Evolutionary conservation across 2,113 vertebrate species (phyloP), one percentile per base, ranked within the genome.

Genomic region (Rhynchomys soricoides): DNA sequence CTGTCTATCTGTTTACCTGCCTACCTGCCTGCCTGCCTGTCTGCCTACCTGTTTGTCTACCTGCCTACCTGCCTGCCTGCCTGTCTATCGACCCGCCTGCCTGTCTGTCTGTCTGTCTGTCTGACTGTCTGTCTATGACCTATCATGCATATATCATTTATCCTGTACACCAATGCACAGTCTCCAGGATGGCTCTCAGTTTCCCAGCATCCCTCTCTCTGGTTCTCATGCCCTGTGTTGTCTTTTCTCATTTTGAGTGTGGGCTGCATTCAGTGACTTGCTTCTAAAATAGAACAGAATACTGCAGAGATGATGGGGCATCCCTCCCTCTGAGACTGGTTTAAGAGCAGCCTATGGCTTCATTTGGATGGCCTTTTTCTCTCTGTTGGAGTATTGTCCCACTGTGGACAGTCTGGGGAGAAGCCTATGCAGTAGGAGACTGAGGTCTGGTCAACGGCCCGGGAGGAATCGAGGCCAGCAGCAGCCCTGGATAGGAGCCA

Each of bases 11-110:
- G 62, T 10, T 22, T 62, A 0, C 9, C 59, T 62, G 59, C 7
- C 62, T 64, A 1, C 2, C 24, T 64, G 24, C 7, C 59, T 29
- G 24, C 21, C 26, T 64, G 1, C 26, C 26, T 64, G 62, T 2
- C 62, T 64, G 9, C 3, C 24, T 64, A 0, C 13, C 48, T 11
- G 0, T 26, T 3, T 62, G 24, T 0, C 59, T 62, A 2, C 24
- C 59, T 62, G 22, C 24, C 24, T 26, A 1, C 3, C 62, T 64
- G 26, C 3, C 24, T 64, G 62, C 2, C 62, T 64, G 3, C 0
- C 29, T 64, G 24, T 11, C 13, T 31, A 2, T 19, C 75, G 50
- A 16, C 19, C 66, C 55, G 9, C 15, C 50, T 57, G 10, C 9
- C 24, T 37, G 13, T 19, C 78, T 89, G 16, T 26, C 40, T 79